Evolutionary conservation across 2,888 invertebrate species (phyloP).

Genomic region (Dichetophora obliterata): DNA sequence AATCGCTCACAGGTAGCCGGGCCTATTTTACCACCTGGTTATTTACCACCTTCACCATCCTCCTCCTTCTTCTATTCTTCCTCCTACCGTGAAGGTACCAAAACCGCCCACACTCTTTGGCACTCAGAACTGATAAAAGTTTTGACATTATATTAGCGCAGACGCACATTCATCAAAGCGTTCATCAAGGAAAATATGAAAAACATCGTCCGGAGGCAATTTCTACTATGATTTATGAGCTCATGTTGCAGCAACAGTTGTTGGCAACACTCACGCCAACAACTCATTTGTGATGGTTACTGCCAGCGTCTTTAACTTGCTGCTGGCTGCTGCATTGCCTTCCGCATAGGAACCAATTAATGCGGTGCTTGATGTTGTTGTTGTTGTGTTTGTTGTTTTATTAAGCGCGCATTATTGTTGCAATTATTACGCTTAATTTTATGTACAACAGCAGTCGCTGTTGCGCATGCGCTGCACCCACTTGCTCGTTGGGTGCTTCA

Average conservation of each 20-base stretch:
- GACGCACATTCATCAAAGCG: not conserved
- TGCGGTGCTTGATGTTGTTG: conserved; percentile 33
- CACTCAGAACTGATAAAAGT: not conserved
- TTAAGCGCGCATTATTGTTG: not conserved
- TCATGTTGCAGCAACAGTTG: conserved; percentile 59
- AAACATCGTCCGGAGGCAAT: conserved; percentile 3
- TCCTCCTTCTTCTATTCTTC: too few relatives aligned
- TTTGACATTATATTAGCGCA: conserved; percentile 19
- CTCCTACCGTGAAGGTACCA: not conserved
- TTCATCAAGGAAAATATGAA: not conserved
- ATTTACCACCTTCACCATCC: not conserved
- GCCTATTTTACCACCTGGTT: too few relatives aligned
- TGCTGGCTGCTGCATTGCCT: not conserved
- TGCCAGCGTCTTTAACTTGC: not conserved
- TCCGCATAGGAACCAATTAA: conserved; percentile 2
- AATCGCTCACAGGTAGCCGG: too few relatives aligned
- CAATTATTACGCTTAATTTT: conserved; percentile 30
- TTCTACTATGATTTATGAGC: conserved; percentile 48
- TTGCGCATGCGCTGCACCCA: conserved; percentile 20
- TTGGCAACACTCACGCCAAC: conserved; percentile 63
- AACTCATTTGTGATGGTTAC: conserved; percentile 61
- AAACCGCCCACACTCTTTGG: not conserved
- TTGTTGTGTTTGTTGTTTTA: conserved; percentile 29
- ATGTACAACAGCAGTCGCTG: not conserved
- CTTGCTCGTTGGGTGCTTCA: not conserved